A percentile compares a stretch with the other conserved stretches of the same genome.
Evolutionary conservation across 2,113 vertebrate genomes (phyloP).

Genomic region (Onychorhynchus coronatus): DNA sequence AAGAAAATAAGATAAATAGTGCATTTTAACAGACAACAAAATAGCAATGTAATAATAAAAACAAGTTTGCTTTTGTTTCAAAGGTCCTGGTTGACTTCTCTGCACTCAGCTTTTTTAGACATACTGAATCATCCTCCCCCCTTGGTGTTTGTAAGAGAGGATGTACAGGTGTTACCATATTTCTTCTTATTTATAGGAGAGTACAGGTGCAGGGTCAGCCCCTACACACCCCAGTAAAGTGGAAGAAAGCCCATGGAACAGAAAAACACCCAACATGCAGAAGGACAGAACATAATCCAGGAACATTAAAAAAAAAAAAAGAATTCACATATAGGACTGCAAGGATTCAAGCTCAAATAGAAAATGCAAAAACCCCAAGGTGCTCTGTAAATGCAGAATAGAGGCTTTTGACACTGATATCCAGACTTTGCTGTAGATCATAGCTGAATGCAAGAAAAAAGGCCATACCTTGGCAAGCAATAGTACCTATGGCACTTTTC

Average conservation of each 20-base stretch:
- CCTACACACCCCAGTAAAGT: fast-evolving
- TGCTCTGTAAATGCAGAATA: not conserved
- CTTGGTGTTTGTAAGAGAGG: not conserved
- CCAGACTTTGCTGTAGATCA: not conserved
- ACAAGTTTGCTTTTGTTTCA: not conserved
- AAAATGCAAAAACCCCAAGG: not conserved
- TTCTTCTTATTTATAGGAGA: not conserved
- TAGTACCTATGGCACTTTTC: not conserved
- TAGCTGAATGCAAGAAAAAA: not conserved
- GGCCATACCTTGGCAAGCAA: not conserved
- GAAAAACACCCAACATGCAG: not conserved
- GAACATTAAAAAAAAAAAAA: not conserved
- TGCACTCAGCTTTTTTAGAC: not conserved
- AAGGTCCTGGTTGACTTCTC: fast-evolving
- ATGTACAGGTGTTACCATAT: fast-evolving
- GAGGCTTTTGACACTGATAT: fast-evolving
- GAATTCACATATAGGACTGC: fast-evolving
- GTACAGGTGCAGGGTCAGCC: fast-evolving
- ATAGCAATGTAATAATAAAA: not conserved
- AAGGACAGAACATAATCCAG: not conserved
- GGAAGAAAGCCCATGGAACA: not conserved
- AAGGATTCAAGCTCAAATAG: not conserved
- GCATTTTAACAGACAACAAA: not conserved
- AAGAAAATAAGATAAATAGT: not conserved
- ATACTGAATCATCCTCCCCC: not conserved